These are phyloP conservation scores for Dendrocincla fuliginosa DNA, from an alignment of 2,797 vertebrate species.

Conservation along the genomic window DNA sequence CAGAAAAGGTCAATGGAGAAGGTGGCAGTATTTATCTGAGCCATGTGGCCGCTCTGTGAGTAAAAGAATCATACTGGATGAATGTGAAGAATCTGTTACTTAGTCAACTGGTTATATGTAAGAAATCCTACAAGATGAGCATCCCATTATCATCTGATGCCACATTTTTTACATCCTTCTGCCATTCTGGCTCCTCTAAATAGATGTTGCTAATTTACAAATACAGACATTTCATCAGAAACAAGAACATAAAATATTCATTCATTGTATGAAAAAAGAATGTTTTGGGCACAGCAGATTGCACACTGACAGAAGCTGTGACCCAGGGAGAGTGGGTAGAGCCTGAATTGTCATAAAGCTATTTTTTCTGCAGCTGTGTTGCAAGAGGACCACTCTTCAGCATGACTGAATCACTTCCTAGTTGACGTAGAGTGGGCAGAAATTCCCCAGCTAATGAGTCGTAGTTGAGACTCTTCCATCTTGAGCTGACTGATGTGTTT, in stretches of 20 bases:
- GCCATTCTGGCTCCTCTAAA: background rate
- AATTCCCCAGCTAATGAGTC: background rate
- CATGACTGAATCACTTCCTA: background rate
- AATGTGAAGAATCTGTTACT: background rate
- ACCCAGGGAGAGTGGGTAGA: background rate
- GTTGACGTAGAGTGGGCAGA: background rate
- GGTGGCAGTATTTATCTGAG: background rate
- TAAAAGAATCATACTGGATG: background rate
- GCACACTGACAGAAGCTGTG: background rate
- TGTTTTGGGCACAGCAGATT: background rate
- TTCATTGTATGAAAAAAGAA: background rate
- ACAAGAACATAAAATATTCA: background rate
- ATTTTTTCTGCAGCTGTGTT: background rate
- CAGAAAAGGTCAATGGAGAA: background rate
- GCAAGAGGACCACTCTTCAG: background rate
- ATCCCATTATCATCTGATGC: background rate
- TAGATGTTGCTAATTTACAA: background rate
- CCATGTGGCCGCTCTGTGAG: background rate
- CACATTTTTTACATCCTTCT: background rate
- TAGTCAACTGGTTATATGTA: background rate
- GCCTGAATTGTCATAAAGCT: background rate
- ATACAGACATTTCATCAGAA: background rate
- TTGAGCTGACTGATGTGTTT: background rate
- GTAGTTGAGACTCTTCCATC: background rate
- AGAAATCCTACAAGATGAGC: background rate